A percentile compares a stretch with the other conserved stretches of the same genome.
These are phyloP conservation scores for Alviniconcha strummeri DNA, from an alignment of 2,888 invertebrate species.

Conservation along the genomic window DNA sequence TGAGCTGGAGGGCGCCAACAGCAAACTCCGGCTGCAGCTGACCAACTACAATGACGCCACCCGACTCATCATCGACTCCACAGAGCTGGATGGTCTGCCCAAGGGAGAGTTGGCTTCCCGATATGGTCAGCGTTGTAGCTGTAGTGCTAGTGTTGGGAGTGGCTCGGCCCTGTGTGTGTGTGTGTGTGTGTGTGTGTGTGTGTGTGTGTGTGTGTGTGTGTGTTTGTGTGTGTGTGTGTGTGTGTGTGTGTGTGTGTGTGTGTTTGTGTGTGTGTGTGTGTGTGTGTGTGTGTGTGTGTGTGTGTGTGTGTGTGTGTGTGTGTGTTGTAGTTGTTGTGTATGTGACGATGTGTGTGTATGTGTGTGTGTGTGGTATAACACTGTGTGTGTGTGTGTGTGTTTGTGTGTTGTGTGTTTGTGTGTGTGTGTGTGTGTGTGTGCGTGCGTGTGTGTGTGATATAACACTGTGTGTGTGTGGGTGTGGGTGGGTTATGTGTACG, in stretches of 20 bases:
- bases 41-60: constrained; percentile 65
- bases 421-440: constrained; percentile 5
- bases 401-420: neutral
- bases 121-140: constrained; percentile 62
- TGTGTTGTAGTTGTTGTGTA: no score
- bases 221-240: neutral
- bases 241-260: no score
- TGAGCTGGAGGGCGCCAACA: constrained; percentile 63
- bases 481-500: no score
- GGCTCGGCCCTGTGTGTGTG: neutral
- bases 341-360: neutral
- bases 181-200: neutral
- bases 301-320: constrained; percentile 14
- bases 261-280: neutral
- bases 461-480: neutral
- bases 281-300: neutral
- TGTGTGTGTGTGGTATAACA: no score
- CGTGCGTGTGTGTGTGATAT: neutral
- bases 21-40: constrained; percentile 60
- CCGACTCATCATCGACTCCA: constrained; percentile 64
- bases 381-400: neutral
- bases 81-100: constrained; percentile 65
- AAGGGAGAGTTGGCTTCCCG: constrained; percentile 66
- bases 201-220: constrained; percentile 5
- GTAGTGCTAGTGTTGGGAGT: neutral